Evolutionary conservation across 2,113 vertebrate species (phyloP), one percentile per base, ranked within the genome.

Genomic region (Arothron firmamentum): DNA sequence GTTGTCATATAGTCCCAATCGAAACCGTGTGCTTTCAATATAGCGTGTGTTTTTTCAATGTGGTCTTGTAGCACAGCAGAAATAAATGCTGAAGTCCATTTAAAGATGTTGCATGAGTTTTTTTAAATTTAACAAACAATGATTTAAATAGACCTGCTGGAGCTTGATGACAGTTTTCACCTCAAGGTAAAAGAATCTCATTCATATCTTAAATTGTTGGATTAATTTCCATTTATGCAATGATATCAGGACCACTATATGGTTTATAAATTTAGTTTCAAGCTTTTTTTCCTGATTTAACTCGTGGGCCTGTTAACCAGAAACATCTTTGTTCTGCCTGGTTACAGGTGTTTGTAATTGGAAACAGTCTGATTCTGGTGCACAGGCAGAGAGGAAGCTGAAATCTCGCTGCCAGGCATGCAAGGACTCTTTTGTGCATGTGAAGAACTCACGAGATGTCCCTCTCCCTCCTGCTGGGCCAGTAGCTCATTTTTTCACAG

Each of bases 401-500:
- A 23, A 81, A 75, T 85, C 82, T 61, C 85, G 70, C 87, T 85
- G 67, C 79, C 90, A 92, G 92, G 93, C 89, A 93, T 91, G 90
- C 90, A 90, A 38, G 34, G 43, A 49, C 42, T 16, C 25, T 28
- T 80, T 86, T 77, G 82, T 78, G 77, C 88, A 12, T 38, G 11
- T 38, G 34, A 38, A 31, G 28, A 31, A 31, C 28, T 31, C 28
- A 31, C 8, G 28, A 31, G 8, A 7, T 31, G 28, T 31, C 5
- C 28, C 28, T 9, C 6, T 31, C 28, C 28, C 28, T 31, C 5
- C 28, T 31, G 28, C 28, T 31, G 8, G 6, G 28, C 28, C 28
- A 31, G 28, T 31, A 5, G 28, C 28, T 6, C 6, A 31, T 31
- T 5, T 5, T 31, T 31, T 31, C 8, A 31, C 28, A 31, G 28